Percentiles rank a stretch among this genome's conserved stretches.
These are phyloP conservation scores for Ciconia boyciana DNA, from an alignment of 2,113 vertebrate species.

Conservation along the genomic window DNA sequence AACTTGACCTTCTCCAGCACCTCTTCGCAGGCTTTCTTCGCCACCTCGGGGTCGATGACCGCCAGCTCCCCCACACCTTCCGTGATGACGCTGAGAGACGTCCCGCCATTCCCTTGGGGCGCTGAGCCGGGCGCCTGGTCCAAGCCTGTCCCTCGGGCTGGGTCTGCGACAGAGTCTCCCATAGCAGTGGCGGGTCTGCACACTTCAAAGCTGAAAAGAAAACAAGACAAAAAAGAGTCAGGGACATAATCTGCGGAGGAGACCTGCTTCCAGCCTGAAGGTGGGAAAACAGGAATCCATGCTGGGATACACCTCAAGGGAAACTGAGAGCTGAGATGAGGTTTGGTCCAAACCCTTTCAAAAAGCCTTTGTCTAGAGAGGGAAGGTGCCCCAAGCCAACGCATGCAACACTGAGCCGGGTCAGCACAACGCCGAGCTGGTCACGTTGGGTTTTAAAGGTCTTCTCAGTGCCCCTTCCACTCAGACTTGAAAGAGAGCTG, in stretches of 20 bases:
- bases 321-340: background rate
- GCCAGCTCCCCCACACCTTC: conserved; percentile 84
- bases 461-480: background rate
- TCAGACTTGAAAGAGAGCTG: background rate
- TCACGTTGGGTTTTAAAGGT: background rate
- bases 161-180: conserved; percentile 72
- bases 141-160: background rate
- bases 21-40: conserved; percentile 86
- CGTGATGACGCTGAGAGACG: conserved; percentile 80
- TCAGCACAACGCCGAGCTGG: rapidly evolving
- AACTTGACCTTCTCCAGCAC: conserved; percentile 90
- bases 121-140: background rate
- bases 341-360: background rate
- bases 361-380: background rate
- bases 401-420: rapidly evolving
- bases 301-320: background rate
- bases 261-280: background rate
- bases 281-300: background rate
- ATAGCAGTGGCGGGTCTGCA: conserved; percentile 9
- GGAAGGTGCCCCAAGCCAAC: background rate
- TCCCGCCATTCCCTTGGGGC: conserved; percentile 64
- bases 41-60: conserved; percentile 89
- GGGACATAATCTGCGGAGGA: background rate
- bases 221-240: background rate
- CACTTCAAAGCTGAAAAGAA: background rate